Percentiles rank a stretch among this genome's conserved stretches.
Conservation (phyloP, 2,888 invertebrate genomes). For the Alloplasta piceator region DNA sequence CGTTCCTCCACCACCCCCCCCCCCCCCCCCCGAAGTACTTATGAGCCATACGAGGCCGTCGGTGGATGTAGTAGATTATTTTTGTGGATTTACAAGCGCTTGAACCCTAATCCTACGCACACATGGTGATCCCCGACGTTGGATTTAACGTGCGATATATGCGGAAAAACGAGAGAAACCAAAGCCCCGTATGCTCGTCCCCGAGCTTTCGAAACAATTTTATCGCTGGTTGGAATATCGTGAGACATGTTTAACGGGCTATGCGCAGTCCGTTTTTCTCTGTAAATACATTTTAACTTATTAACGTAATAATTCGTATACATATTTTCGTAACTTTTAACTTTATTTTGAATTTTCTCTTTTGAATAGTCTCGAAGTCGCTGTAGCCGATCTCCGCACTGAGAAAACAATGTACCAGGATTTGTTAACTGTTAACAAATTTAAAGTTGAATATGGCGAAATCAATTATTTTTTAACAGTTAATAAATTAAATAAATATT, state of each 20-base stretch:
- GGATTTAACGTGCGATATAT: constrained; percentile 40
- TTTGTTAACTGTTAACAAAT: no score
- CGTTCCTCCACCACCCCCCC: neutral
- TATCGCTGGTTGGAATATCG: constrained; percentile 33
- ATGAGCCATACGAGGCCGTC: constrained; percentile 40
- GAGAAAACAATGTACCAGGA: no score
- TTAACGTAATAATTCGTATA: no score
- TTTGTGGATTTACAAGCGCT: constrained; percentile 59
- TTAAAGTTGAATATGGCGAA: no score
- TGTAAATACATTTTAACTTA: no score
- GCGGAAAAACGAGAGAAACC: neutral
- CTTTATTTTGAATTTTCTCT: no score
- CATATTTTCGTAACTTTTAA: no score
- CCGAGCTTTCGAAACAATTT: constrained; percentile 53
- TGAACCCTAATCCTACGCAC: constrained; percentile 57
- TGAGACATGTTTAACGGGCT: constrained; percentile 40
- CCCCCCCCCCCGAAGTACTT: constrained; percentile 26
- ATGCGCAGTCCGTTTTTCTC: neutral
- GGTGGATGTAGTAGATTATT: constrained; percentile 52
- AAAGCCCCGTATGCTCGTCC: constrained; percentile 1
- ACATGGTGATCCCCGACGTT: constrained; percentile 4
- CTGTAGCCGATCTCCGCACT: no score
- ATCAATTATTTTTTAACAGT: no score
- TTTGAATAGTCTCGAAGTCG: no score
- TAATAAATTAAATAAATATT: no score